Evolutionary conservation across 2,888 invertebrate species (phyloP).

Genomic region (Lasiommata megera): DNA sequence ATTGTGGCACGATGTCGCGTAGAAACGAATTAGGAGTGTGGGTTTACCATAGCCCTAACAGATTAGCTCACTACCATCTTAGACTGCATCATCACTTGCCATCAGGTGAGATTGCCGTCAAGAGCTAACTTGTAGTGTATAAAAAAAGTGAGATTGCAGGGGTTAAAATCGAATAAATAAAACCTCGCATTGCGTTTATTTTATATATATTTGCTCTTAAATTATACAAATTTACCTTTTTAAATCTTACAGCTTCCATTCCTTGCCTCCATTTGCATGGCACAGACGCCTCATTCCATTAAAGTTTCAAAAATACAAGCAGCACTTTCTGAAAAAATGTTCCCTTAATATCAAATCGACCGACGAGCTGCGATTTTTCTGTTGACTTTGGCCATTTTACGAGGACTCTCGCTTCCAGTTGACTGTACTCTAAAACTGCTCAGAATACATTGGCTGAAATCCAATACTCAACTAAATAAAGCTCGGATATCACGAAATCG

Average conservation of each 20-base stretch:
- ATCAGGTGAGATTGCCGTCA: too few species aligned
- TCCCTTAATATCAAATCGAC: background rate
- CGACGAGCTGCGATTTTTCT: constrained; percentile 11
- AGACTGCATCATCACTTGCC: too few species aligned
- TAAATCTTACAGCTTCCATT: background rate
- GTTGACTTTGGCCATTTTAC: constrained; percentile 15
- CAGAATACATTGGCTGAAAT: constrained; percentile 3
- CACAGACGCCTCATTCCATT: background rate
- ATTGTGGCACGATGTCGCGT: too few species aligned
- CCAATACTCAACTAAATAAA: constrained; percentile 5
- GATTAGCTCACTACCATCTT: too few species aligned
- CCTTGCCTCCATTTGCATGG: background rate
- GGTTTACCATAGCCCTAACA: too few species aligned
- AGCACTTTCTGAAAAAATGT: background rate
- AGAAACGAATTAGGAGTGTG: too few species aligned
- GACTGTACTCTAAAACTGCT: constrained; percentile 19
- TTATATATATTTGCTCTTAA: too few species aligned
- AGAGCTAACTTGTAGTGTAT: too few species aligned
- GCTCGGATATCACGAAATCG: background rate
- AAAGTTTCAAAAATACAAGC: background rate
- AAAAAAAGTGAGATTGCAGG: too few species aligned
- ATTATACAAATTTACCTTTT: too few species aligned
- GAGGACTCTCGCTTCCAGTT: constrained; percentile 16
- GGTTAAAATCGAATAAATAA: too few species aligned
- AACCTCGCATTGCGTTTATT: too few species aligned